Base-by-base conservation (phyloP, 2,113 vertebrate species). In the Rhineura floridana region DNA sequence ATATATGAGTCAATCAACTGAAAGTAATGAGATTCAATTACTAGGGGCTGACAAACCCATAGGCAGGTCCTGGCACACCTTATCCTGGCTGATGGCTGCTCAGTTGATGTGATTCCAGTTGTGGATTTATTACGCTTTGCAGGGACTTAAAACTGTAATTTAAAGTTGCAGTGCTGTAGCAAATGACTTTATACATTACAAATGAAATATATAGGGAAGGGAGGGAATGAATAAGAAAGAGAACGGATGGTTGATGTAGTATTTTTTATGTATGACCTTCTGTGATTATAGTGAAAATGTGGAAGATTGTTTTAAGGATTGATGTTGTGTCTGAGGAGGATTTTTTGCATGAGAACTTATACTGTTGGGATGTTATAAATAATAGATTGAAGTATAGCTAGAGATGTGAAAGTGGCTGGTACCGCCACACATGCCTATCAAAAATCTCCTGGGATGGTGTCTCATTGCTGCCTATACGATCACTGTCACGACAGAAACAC, bases 381-480 rank as follows among this genome's bases (percentile, higher is more conserved):
- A 72, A 87, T 87, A 13, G 50, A 87, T 87, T 39, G 77, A 6
- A 4, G 6, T 83, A 52, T 90, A 81, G 46, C 13, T 90, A 25
- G 9, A 79, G 82, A 4, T 46, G 82, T 79, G 62, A 63, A 73
- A 69, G 7, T 36, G 42, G 36, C 82, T 83, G 36, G 78, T 69
- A 36, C 75, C 6, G 9, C 39, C 48, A 48, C 52, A 59, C 3
- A 13, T 28, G 48, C 33, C 2, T 78, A 89, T 76, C 59, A 87
- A 0, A 67, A 28, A 90, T 93, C 87, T 90, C 73, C 83, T 46
- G 80, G 10, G 81, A 36, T 7, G 13, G 19, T 39, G 73, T 92
- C 73, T 90, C 88, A 21, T 36, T 67, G 6, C 28, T 93, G 81
- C 42, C 63, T 75, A 88, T 75, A 9, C 87, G 90, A 85, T 86